Evolutionary conservation across 2,888 invertebrate species (phyloP), one percentile per base, ranked within the genome.

Genomic region (Cerceris ruficornis): DNA sequence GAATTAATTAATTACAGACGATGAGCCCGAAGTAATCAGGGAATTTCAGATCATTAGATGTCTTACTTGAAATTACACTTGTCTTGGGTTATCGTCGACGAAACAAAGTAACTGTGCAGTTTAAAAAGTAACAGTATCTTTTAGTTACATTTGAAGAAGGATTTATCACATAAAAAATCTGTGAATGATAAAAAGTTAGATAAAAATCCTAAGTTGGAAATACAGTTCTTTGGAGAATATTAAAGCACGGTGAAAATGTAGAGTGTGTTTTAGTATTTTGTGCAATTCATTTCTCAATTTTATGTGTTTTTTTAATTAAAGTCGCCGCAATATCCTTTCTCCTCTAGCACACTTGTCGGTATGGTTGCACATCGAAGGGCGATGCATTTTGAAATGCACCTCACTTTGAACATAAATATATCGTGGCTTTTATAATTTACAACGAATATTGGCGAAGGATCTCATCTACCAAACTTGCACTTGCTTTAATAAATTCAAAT

Each of bases 321-420:
- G 54, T 15, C 68, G 15, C 75, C 67, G 50, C 7, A 41, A 9
- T 8, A 42, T 64, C 46, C 39, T 28, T 70, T 68, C 17, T 52
- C 14, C 52, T 9, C 7, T 39, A 50, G 8, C 81, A 50, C 28
- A n/a, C 54, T 43, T 70, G 82, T 14, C 28, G 15, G 54, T 7
- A 15, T 9, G 82, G 82, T 77, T 81, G 82, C 81, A 66, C 15
- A 1, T 9, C 15, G 4, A 52, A 64, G 71, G 81, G 78, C 49
- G 57, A 55, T 9, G 13, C 13, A 9, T 17, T 41, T 42, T n/a
- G 46, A 46, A 54, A 28, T 15, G 0, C 6, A 17, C n/a, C 9
- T 9, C 1, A 50, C 4, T 2, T 28, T 28, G 28, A 28, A 28
- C 28, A 4, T 28, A 28, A 28, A 28, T 28, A 28, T 28, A 28